Conservation (phyloP, 2,797 vertebrate species). For the Periophthalmus magnuspinnatus region DNA sequence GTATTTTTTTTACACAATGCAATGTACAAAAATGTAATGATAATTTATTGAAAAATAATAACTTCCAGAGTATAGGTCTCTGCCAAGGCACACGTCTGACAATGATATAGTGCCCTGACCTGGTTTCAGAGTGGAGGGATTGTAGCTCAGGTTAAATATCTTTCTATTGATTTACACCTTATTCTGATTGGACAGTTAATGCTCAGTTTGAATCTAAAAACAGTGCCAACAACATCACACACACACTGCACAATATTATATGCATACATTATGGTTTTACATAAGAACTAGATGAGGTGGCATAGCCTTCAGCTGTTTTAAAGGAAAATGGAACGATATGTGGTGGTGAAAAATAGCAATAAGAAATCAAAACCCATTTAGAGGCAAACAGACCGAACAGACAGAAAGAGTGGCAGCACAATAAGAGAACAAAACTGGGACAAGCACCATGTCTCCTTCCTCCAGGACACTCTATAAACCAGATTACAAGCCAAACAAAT, state of each 20-base stretch:
- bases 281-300: neutral
- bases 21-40: constrained; percentile 39
- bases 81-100: neutral
- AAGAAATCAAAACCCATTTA: constrained; percentile 45
- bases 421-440: constrained; percentile 47
- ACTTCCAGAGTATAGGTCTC: too few relatives aligned
- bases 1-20: constrained; percentile 35
- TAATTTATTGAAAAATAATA: neutral
- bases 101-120: constrained; percentile 6
- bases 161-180: neutral
- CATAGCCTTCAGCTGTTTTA: neutral
- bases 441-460: constrained; percentile 40
- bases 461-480: constrained; percentile 38
- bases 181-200: neutral
- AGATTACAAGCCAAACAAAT: constrained; percentile 40
- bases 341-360: neutral
- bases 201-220: neutral
- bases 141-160: neutral
- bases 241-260: neutral
- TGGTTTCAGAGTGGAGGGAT: constrained; percentile 5
- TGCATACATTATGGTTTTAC: neutral
- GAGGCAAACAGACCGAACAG: constrained; percentile 30
- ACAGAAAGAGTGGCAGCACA: constrained; percentile 30
- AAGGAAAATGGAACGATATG: constrained; percentile 5
- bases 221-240: neutral